Evolutionary conservation across 2,888 invertebrate genomes (phyloP).

Genomic region (Xylocampa areola): DNA sequence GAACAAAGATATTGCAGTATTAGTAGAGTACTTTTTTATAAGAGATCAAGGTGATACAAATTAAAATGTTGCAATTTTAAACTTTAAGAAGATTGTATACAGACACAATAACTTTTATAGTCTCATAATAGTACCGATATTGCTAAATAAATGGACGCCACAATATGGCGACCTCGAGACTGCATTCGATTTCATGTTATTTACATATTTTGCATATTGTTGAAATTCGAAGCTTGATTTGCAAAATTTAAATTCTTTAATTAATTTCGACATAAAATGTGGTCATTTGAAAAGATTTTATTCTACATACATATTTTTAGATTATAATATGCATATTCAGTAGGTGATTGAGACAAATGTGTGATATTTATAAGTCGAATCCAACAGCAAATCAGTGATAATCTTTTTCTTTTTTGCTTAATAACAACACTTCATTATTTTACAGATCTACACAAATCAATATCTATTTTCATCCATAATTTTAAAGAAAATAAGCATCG

Average conservation of each 20-base stretch:
- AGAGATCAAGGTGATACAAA: neutral
- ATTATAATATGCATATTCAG: slow-evolving; percentile 3
- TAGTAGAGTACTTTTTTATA: too few relatives aligned
- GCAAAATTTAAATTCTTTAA: slow-evolving; percentile 44
- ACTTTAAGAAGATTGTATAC: neutral
- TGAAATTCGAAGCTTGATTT: slow-evolving; percentile 53
- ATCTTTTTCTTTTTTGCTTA: too few relatives aligned
- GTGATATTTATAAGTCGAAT: too few relatives aligned
- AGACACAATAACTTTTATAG: slow-evolving; percentile 4
- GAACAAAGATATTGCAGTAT: too few relatives aligned
- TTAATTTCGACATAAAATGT: slow-evolving; percentile 39
- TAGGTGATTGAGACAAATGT: neutral
- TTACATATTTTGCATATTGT: slow-evolving; percentile 58
- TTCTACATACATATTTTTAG: slow-evolving; percentile 9
- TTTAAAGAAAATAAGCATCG: slow-evolving; percentile 21
- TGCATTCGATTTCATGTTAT: slow-evolving; percentile 52
- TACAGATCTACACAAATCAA: too few relatives aligned
- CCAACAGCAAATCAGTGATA: too few relatives aligned
- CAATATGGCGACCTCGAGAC: slow-evolving; percentile 43
- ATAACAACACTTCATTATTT: too few relatives aligned
- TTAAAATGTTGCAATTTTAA: neutral
- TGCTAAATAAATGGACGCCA: slow-evolving; percentile 40
- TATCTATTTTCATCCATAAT: slow-evolving; percentile 14
- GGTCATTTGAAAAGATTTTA: slow-evolving; percentile 26
- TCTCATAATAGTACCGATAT: slow-evolving; percentile 21